phyloP scores from a whole-genome alignment of 2,113 vertebrate species.

The Coreoperca whiteheadi region DNA sequence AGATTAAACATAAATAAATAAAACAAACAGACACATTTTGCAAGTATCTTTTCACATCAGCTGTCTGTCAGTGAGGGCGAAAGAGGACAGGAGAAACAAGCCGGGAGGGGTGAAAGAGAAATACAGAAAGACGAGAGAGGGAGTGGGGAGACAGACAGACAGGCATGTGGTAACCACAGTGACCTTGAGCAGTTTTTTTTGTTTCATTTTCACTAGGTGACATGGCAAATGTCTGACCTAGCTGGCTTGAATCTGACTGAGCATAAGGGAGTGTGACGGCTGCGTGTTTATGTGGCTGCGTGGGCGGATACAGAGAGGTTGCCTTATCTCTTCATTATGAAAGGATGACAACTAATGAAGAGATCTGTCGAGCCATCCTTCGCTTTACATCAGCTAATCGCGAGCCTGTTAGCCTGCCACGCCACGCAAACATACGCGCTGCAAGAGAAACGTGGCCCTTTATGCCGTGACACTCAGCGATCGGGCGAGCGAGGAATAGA shows the following conservation, averaged over 20 bases:
- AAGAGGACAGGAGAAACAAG: conserved; percentile 21
- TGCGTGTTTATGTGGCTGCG: conserved; percentile 36
- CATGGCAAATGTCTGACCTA: conserved; percentile 23
- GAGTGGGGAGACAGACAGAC: conserved; percentile 12
- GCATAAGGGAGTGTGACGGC: conserved; percentile 38
- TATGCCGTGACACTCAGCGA: conserved; percentile 45
- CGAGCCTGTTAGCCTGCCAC: conserved; percentile 13
- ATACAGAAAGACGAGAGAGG: conserved; percentile 6
- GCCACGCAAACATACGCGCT: conserved; percentile 8
- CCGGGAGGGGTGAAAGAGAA: background rate
- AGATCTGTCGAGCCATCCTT: conserved; percentile 51
- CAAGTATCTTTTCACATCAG: conserved; percentile 29
- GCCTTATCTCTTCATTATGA: conserved; percentile 57
- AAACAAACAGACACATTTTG: background rate
- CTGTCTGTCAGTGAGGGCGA: conserved; percentile 27
- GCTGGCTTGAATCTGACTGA: conserved; percentile 40
- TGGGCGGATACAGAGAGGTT: conserved; percentile 27
- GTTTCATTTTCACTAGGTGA: conserved; percentile 34
- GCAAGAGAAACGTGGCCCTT: conserved; percentile 38
- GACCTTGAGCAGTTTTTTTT: conserved; percentile 39
- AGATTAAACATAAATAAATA: conserved; percentile 17
- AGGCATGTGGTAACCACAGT: conserved; percentile 1
- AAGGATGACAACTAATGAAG: conserved; percentile 59
- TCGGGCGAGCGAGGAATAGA: conserved; percentile 50
- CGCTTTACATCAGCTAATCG: conserved; percentile 57